A percentile compares a stretch with the other conserved stretches of the same genome.
These are phyloP conservation scores for Xiphophorus maculatus DNA, from an alignment of 2,113 vertebrate species.

Conservation along the genomic window DNA sequence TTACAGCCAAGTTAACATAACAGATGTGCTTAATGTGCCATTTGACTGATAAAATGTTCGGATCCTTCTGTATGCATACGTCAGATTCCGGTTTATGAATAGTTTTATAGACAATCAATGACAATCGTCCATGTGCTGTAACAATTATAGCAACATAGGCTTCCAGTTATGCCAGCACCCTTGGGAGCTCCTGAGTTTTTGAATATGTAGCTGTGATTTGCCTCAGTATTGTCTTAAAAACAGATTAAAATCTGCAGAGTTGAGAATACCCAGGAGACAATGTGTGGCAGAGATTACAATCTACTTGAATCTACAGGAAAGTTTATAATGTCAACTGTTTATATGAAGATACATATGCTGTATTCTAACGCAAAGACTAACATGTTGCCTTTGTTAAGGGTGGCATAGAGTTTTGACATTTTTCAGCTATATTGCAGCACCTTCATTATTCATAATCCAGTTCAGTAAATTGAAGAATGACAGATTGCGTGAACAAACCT, in stretches of 20 bases:
- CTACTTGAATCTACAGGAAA: background rate
- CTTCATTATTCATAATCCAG: background rate
- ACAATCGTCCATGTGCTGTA: constrained; percentile 37
- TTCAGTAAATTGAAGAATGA: background rate
- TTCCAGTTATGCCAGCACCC: background rate
- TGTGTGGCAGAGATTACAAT: background rate
- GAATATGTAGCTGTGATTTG: background rate
- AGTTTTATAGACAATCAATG: background rate
- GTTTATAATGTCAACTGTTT: background rate
- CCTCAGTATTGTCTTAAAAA: background rate
- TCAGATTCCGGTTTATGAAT: background rate
- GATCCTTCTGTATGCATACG: background rate
- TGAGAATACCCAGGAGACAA: background rate
- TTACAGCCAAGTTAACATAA: constrained; percentile 50
- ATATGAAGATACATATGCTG: background rate
- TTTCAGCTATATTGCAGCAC: background rate
- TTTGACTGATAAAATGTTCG: constrained; percentile 22
- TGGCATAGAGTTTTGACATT: background rate
- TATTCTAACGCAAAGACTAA: background rate
- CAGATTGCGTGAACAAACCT: background rate
- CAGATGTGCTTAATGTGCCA: constrained; percentile 38
- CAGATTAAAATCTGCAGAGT: background rate
- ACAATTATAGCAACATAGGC: constrained; percentile 22
- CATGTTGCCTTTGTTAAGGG: background rate
- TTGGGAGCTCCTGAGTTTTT: constrained; percentile 6